These are phyloP conservation scores for Eumacrocentrus americanus DNA, from an alignment of 2,888 invertebrate genomes.

Conservation along the genomic window DNA sequence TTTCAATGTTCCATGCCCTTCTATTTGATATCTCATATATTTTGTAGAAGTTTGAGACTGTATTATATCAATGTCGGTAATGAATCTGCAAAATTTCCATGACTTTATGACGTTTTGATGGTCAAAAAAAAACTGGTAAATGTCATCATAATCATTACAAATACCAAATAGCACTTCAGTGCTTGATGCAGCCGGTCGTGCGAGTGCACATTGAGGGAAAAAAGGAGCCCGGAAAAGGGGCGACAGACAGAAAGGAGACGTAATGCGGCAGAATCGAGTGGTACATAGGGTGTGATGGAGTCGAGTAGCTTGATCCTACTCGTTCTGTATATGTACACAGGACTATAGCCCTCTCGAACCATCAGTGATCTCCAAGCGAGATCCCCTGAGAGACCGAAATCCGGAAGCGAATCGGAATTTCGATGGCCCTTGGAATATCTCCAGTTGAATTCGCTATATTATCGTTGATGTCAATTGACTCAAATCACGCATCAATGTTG, in stretches of 20 bases:
- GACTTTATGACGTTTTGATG: no score
- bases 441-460: slow-evolving; percentile 2
- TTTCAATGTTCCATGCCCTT: no score
- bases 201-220: slow-evolving; percentile 11
- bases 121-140: no score
- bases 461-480: background rate
- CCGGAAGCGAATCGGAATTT: slow-evolving; percentile 49
- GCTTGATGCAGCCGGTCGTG: slow-evolving; percentile 5
- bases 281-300: slow-evolving; percentile 34
- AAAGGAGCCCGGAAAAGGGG: slow-evolving; percentile 6
- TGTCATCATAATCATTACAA: no score
- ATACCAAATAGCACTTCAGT: no score
- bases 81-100: no score
- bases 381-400: slow-evolving; percentile 27
- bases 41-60: no score
- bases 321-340: background rate
- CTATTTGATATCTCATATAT: no score
- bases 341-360: slow-evolving; percentile 1
- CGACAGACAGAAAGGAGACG: slow-evolving; percentile 30
- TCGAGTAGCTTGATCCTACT: slow-evolving; percentile 15
- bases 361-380: slow-evolving; percentile 6
- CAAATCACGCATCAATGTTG: no score
- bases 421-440: slow-evolving; percentile 42
- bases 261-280: slow-evolving; percentile 58
- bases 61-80: no score